phyloP scores from a whole-genome alignment of 2,888 invertebrate species.

The Melolontha melolontha region DNA sequence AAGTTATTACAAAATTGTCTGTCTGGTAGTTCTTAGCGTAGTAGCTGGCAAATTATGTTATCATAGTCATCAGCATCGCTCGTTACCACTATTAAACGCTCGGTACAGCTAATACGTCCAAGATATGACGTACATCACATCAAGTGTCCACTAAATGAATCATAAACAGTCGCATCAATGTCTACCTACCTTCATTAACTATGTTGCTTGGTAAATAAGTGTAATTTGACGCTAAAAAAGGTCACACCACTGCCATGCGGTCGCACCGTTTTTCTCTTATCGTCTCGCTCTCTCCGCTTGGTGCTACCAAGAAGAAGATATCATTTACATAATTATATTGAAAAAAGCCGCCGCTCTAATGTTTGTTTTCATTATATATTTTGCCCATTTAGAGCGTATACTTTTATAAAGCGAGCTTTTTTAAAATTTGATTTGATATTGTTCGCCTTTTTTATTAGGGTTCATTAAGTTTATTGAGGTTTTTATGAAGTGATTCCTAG shows the following conservation, averaged over 20 bases:
- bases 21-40: background rate
- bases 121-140: background rate
- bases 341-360: constrained; percentile 3
- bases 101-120: constrained; percentile 22
- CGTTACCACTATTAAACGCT: constrained; percentile 22
- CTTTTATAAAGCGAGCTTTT: background rate
- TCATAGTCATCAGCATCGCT: constrained; percentile 19
- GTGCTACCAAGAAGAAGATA: background rate
- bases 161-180: constrained; percentile 22
- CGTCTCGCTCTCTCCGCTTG: too few relatives aligned
- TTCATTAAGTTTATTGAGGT: constrained; percentile 13
- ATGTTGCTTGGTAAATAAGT: constrained; percentile 14
- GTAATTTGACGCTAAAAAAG: constrained; percentile 26
- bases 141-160: constrained; percentile 21
- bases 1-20: too few relatives aligned
- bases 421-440: background rate
- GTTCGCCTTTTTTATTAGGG: constrained; percentile 1
- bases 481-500: background rate
- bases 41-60: constrained; percentile 30
- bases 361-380: constrained; percentile 15
- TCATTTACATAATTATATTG: constrained; percentile 26
- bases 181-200: constrained; percentile 21
- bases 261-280: background rate
- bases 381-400: background rate
- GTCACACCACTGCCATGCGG: constrained; percentile 5